phyloP scores from a whole-genome alignment of 2,888 invertebrate species.

The Lithophane semibrunnea region DNA sequence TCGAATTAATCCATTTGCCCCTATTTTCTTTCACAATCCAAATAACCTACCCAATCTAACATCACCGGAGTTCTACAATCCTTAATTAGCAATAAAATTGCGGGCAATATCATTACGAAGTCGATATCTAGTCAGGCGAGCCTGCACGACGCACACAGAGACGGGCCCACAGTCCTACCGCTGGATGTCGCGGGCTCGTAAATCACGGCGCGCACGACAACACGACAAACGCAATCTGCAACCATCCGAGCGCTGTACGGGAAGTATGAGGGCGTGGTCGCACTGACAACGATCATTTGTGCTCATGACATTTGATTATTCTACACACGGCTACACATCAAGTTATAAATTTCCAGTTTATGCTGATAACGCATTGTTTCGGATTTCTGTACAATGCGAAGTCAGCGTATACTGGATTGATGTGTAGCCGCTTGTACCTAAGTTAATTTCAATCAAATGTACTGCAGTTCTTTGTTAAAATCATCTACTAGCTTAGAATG shows the following conservation, averaged over 20 bases:
- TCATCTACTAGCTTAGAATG: not conserved
- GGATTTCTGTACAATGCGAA: too few relatives aligned
- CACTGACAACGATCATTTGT: conserved; percentile 21
- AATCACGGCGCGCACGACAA: conserved; percentile 70
- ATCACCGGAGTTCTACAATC: conserved; percentile 2
- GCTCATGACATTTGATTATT: not conserved
- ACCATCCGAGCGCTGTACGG: conserved; percentile 50
- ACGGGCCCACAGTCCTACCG: conserved; percentile 23
- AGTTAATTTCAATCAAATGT: not conserved
- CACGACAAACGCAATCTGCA: conserved; percentile 65
- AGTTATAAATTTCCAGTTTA: too few relatives aligned
- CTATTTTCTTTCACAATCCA: not conserved
- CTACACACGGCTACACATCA: too few relatives aligned
- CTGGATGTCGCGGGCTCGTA: conserved; percentile 66
- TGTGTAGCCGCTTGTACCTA: too few relatives aligned
- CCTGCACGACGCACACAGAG: conserved; percentile 40
- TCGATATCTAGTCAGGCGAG: conserved; percentile 54
- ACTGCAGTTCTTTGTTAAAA: not conserved
- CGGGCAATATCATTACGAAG: conserved; percentile 48
- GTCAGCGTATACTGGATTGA: too few relatives aligned
- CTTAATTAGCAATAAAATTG: conserved; percentile 56
- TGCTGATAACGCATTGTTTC: too few relatives aligned
- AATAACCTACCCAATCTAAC: conserved; percentile 5
- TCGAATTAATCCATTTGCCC: not conserved
- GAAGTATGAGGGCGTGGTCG: conserved; percentile 28